These are phyloP conservation scores for Idaea straminata DNA, from an alignment of 2,888 invertebrate genomes.

Conservation along the genomic window DNA sequence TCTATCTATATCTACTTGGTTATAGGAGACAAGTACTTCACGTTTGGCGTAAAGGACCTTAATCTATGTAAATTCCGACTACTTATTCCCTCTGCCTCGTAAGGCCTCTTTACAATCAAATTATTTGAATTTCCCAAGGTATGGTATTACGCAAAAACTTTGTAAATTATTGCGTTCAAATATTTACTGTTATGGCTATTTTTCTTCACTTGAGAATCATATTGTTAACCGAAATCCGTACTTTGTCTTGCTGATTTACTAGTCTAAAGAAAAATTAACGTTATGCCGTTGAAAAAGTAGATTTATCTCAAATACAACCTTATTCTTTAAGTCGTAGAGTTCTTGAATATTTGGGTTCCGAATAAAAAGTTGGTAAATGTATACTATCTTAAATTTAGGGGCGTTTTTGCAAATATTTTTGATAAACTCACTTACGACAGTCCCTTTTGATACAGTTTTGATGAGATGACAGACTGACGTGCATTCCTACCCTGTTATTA, in stretches of 20 bases:
- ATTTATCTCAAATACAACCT: background rate
- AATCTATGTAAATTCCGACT: background rate
- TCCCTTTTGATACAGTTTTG: conserved; percentile 32
- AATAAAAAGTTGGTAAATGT: background rate
- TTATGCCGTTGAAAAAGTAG: background rate
- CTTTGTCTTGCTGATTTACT: conserved; percentile 50
- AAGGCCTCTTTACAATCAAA: conserved; percentile 20
- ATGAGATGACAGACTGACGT: conserved; percentile 39
- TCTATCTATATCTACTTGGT: no score
- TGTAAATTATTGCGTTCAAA: conserved; percentile 39
- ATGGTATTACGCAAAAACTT: conserved; percentile 19
- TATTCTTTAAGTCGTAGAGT: background rate
- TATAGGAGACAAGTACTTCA: no score
- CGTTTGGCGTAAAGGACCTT: background rate
- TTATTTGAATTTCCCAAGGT: conserved; percentile 12
- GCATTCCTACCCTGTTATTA: conserved; percentile 20
- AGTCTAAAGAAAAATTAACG: conserved; percentile 21
- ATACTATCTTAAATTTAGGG: conserved; percentile 24
- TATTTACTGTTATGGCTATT: conserved; percentile 50
- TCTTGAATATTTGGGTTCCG: background rate
- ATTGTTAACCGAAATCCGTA: conserved; percentile 44
- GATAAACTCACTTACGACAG: conserved; percentile 22
- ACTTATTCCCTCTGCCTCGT: background rate
- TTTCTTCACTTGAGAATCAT: conserved; percentile 45
- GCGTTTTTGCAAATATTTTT: conserved; percentile 33